Evolutionary conservation across 2,888 invertebrate species (phyloP).

Genomic region (Synergus umbraculus): DNA sequence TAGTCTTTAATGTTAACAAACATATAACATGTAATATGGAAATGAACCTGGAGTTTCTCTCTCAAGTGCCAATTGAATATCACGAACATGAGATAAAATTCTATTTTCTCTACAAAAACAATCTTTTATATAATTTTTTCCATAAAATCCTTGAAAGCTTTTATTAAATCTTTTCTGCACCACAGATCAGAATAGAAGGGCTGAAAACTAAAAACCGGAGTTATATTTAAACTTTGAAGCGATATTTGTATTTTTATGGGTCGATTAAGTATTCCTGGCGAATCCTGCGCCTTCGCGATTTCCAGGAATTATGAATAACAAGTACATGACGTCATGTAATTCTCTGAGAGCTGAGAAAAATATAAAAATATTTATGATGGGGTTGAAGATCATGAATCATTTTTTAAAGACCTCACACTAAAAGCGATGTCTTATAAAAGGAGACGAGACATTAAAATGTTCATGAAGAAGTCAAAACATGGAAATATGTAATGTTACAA

Average conservation of each 20-base stretch:
- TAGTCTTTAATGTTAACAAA: not conserved
- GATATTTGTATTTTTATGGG: not conserved
- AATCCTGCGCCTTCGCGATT: not conserved
- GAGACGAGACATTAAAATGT: too few species aligned
- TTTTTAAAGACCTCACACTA: not conserved
- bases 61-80: too few species aligned
- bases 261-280: not conserved
- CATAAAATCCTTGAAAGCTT: not conserved
- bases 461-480: not conserved
- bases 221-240: not conserved
- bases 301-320: slow-evolving; percentile 8
- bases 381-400: slow-evolving; percentile 4
- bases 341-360: not conserved
- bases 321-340: not conserved
- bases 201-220: not conserved
- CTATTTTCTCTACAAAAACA: not conserved
- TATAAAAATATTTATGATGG: not conserved
- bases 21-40: not conserved
- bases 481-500: not conserved
- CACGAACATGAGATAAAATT: not conserved
- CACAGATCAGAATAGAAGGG: too few species aligned
- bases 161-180: not conserved
- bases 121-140: not conserved
- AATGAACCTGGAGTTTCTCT: too few species aligned
- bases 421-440: not conserved